A percentile compares a stretch with the other conserved stretches of the same genome.
phyloP scores from a whole-genome alignment of 2,113 vertebrate genomes.

The Galemys pyrenaicus region DNA sequence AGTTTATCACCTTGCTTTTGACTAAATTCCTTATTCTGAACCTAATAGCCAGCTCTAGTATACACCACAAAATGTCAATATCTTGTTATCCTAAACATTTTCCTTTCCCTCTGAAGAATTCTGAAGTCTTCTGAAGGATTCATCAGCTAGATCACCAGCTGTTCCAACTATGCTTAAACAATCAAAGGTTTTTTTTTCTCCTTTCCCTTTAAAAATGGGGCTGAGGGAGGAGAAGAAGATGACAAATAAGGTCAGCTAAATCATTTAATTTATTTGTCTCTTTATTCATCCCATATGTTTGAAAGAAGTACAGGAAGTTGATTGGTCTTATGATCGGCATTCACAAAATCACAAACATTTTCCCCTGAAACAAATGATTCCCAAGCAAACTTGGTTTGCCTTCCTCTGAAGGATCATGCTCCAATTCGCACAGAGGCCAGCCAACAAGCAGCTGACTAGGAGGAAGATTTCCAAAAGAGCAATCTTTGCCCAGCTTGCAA shows the following conservation, averaged over 20 bases:
- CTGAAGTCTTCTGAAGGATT: background rate
- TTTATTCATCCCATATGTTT: conserved; percentile 51
- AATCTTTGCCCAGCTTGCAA: background rate
- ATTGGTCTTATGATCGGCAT: background rate
- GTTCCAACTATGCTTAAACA: conserved; percentile 36
- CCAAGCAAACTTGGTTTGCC: background rate
- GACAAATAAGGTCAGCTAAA: conserved; percentile 53
- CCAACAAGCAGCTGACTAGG: conserved; percentile 7
- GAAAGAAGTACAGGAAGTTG: conserved; percentile 11
- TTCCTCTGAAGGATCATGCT: conserved; percentile 16
- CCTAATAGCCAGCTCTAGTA: background rate
- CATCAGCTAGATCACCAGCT: conserved; percentile 29
- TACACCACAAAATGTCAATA: background rate
- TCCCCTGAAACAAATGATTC: conserved; percentile 5
- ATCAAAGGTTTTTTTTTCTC: conserved; percentile 3
- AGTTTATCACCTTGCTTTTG: background rate
- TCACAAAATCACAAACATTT: conserved; percentile 33
- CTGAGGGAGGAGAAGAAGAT: background rate
- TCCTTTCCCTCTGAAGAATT: background rate
- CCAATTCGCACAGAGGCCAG: background rate
- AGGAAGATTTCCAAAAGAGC: conserved; percentile 39
- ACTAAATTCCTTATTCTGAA: background rate
- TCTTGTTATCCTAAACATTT: conserved; percentile 5
- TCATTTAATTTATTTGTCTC: conserved; percentile 4
- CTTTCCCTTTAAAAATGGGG: background rate